Evolutionary conservation across 2,797 vertebrate genomes (phyloP).

Genomic region (Myripristis murdjan): DNA sequence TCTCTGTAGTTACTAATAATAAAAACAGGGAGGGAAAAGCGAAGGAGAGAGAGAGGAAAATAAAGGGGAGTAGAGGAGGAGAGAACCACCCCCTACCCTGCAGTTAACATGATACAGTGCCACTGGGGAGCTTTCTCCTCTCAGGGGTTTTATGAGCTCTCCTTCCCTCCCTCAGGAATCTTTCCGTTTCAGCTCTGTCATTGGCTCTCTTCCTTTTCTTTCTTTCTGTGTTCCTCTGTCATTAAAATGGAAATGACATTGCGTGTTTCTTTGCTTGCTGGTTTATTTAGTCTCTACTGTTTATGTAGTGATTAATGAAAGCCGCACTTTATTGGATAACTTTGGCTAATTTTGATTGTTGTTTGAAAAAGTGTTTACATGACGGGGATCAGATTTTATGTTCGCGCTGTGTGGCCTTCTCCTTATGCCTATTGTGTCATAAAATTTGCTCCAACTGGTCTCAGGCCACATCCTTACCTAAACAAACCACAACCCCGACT

Average conservation of each 20-base stretch:
- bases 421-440: conserved; percentile 21
- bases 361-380: conserved; percentile 3
- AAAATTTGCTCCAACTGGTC: conserved; percentile 39
- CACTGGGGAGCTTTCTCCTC: conserved; percentile 70
- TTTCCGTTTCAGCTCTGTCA: conserved; percentile 57
- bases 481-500: conserved; percentile 62
- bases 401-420: conserved; percentile 36
- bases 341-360: no score
- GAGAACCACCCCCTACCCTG: conserved; percentile 70
- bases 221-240: conserved; percentile 17
- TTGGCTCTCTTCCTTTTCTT: conserved; percentile 46
- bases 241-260: conserved; percentile 55
- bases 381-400: conserved; percentile 23
- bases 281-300: conserved; percentile 21
- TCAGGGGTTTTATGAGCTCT: conserved; percentile 69
- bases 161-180: conserved; percentile 67
- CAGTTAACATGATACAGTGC: conserved; percentile 89
- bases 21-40: conserved; percentile 69
- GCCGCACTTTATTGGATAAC: not conserved
- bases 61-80: conserved; percentile 54
- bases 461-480: conserved; percentile 41
- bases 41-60: conserved; percentile 61
- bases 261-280: conserved; percentile 12
- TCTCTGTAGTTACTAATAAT: conserved; percentile 82
- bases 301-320: conserved; percentile 34